Evolutionary conservation across 2,888 invertebrate genomes (phyloP).

Genomic region (Ecliptopera silaceata): DNA sequence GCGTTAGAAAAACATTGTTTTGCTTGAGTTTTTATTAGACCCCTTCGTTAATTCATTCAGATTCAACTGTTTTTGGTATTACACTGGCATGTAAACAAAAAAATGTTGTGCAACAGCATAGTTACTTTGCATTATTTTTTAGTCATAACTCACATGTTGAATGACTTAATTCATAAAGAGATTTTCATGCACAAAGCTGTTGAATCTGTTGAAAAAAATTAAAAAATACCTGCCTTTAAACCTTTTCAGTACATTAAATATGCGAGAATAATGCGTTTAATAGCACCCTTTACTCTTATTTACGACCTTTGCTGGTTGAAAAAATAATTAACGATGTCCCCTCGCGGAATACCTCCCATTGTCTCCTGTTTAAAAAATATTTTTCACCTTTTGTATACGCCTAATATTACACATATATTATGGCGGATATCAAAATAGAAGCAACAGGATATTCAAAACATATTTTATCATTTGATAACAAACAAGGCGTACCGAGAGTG

Average conservation of each 20-base stretch:
- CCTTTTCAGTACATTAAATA: slow-evolving; percentile 81
- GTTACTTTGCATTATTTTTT: neutral
- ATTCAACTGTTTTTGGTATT: neutral
- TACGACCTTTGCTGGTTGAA: slow-evolving; percentile 68
- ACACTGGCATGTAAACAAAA: neutral
- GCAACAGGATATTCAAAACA: slow-evolving; percentile 25
- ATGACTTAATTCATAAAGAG: slow-evolving; percentile 66
- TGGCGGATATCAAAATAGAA: slow-evolving; percentile 27
- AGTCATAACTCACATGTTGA: slow-evolving; percentile 48
- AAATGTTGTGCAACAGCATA: neutral
- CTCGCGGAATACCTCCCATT: slow-evolving; percentile 63
- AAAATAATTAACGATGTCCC: slow-evolving; percentile 76
- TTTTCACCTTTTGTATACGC: slow-evolving; percentile 43
- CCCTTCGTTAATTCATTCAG: no score
- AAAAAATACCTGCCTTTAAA: slow-evolving; percentile 63
- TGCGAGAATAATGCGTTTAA: slow-evolving; percentile 81
- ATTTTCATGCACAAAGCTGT: slow-evolving; percentile 72
- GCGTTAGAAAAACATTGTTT: no score
- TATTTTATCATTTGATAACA: slow-evolving; percentile 44
- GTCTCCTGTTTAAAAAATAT: slow-evolving; percentile 63
- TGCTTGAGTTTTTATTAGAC: no score
- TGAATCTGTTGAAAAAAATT: slow-evolving; percentile 66
- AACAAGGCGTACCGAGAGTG: slow-evolving; percentile 49
- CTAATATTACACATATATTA: slow-evolving; percentile 35
- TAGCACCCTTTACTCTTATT: slow-evolving; percentile 81